phyloP scores from a whole-genome alignment of 2,888 invertebrate species.

The Corythucha ciliata region DNA sequence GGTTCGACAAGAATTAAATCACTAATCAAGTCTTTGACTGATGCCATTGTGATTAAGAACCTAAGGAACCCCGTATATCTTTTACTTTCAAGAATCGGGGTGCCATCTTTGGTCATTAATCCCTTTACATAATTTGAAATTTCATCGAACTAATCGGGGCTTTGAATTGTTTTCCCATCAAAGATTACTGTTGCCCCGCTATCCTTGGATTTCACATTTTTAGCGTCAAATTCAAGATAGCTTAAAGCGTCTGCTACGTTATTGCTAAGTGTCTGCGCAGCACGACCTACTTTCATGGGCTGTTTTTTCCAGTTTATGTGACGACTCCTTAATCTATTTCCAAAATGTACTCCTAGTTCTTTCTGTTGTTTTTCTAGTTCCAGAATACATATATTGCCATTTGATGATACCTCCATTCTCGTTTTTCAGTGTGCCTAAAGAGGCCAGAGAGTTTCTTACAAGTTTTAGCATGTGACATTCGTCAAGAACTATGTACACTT shows the following conservation, averaged over 20 bases:
- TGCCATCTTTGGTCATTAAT: neutral
- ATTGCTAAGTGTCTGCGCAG: conserved; percentile 26
- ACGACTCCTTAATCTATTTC: conserved; percentile 27
- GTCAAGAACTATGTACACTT: conserved; percentile 30
- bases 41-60: conserved; percentile 12
- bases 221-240: neutral
- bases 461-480: conserved; percentile 30
- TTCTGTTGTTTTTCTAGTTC: neutral
- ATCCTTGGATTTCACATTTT: neutral
- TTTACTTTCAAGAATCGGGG: neutral
- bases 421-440: conserved; percentile 15
- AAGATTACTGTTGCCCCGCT: neutral
- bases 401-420: neutral
- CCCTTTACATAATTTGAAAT: neutral
- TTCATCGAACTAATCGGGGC: neutral
- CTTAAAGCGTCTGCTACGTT: conserved; percentile 22
- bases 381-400: neutral
- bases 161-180: neutral
- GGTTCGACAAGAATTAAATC: too few species aligned
- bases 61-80: neutral
- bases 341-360: conserved; percentile 14
- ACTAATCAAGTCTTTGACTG: too few species aligned
- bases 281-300: conserved; percentile 28
- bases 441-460: conserved; percentile 27
- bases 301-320: conserved; percentile 23